Base-by-base conservation (phyloP, 2,888 invertebrate species). In the Drosophila histrio region DNA sequence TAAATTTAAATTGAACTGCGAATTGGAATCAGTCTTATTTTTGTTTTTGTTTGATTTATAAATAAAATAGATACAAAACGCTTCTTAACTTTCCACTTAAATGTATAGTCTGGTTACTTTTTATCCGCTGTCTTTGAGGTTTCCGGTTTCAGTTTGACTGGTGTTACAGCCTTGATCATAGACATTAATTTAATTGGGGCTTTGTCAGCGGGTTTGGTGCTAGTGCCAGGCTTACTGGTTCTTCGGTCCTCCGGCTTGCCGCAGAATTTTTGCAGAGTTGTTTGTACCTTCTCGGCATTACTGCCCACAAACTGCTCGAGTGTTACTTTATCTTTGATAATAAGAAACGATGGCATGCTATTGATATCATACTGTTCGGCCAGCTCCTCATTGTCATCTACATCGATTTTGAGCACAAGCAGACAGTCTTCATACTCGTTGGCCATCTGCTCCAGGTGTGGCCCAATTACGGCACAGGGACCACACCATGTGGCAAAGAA, bases 401-500 rank as follows among this genome's bases (percentile, higher is more conserved):
- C 96, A 91, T 97, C 97, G 11, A 91, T 88, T 93, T 94, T 94
- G 30, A 94, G 89, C 2, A 93, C 93, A 19, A 94, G 91, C 60
- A 94, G 89, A 28, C 91, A 85, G 66, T 93, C 94, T 0, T 92
- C 91, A 90, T 93, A 93, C 81, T 94, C 94, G 0, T 89, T 86
- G 6, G 95, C 94, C 71, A 96, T 90, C 89, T 95, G 95, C 83
- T 96, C 96, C 7, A 97, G 92, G 79, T 95, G 95, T 9, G 97
- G 97, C 0, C 95, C 95, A 89, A 97, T 97, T 92, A 95, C 93
- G 91, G 96, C 96, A 93, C 97, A 97, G 2, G 97, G 97, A 0
- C 97, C 97, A 91, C 97, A 97, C 97, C 97, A 97, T 34, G 95
- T 95, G 43, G 97, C 97, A 92, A 94, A 96, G 92, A 97, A 97